Conservation (phyloP, 1,140 invertebrate genomes). For the Leptoteleia sp. region DNA sequence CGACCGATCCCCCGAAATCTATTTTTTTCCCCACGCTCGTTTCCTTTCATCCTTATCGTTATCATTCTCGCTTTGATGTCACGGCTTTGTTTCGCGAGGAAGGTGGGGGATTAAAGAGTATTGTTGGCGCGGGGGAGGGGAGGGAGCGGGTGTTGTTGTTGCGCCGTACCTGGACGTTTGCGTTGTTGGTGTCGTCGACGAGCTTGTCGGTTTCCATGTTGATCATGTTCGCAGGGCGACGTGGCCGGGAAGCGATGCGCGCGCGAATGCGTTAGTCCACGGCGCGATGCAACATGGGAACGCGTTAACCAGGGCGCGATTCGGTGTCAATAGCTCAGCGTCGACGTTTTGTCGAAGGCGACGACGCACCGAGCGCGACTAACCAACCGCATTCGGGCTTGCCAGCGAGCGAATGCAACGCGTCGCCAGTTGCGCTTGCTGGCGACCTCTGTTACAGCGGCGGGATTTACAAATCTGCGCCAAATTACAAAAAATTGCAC, state of each 20-base stretch:
- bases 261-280: not conserved
- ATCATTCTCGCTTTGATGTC: no score
- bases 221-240: slow-evolving; percentile 79
- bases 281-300: slow-evolving; percentile 25
- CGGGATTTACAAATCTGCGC: not conserved
- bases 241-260: slow-evolving; percentile 16
- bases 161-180: slow-evolving; percentile 82
- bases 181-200: slow-evolving; percentile 82
- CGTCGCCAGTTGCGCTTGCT: slow-evolving; percentile 19
- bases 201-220: slow-evolving; percentile 86
- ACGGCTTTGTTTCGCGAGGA: no score
- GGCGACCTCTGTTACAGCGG: not conserved
- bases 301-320: slow-evolving; percentile 5
- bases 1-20: no score
- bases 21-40: no score
- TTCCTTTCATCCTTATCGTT: no score
- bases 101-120: no score
- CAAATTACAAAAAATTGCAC: no score
- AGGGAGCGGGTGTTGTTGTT: no score
- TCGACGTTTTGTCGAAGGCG: slow-evolving; percentile 26
- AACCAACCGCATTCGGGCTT: slow-evolving; percentile 8
- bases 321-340: no score
- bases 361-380: slow-evolving; percentile 50
- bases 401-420: slow-evolving; percentile 2
- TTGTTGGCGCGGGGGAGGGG: no score